phyloP scores from a whole-genome alignment of 2,888 invertebrate genomes.

The Phoenoteleia sp. region DNA sequence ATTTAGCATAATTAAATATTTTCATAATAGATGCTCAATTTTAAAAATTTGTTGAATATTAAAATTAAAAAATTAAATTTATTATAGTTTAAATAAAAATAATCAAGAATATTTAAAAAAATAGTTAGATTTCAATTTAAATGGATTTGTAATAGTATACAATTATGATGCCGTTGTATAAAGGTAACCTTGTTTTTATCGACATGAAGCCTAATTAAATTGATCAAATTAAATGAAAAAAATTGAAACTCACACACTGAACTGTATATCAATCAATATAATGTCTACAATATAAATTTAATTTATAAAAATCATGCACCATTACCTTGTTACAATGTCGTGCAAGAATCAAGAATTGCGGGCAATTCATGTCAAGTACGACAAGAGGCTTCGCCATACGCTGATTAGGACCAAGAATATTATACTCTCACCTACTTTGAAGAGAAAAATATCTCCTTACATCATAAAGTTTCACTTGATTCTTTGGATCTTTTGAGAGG shows the following conservation, averaged over 20 bases:
- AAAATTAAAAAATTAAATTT: too few relatives aligned
- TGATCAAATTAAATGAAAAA: slow-evolving; percentile 40
- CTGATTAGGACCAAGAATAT: slow-evolving; percentile 60
- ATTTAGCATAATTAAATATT: too few relatives aligned
- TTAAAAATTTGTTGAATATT: too few relatives aligned
- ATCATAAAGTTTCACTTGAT: slow-evolving; percentile 40
- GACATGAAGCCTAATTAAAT: slow-evolving; percentile 4
- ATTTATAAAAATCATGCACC: slow-evolving; percentile 39
- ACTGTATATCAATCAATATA: slow-evolving; percentile 37
- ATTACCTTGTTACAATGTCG: slow-evolving; percentile 37
- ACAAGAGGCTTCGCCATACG: slow-evolving; percentile 55
- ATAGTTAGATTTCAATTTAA: neutral
- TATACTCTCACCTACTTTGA: slow-evolving; percentile 57
- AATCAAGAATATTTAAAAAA: too few relatives aligned
- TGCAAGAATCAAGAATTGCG: slow-evolving; percentile 55
- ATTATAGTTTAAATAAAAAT: too few relatives aligned
- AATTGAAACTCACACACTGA: slow-evolving; percentile 38
- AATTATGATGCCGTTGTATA: slow-evolving; percentile 1
- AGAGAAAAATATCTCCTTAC: slow-evolving; percentile 43
- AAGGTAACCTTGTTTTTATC: neutral
- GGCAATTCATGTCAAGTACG: slow-evolving; percentile 67
- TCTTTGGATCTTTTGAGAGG: slow-evolving; percentile 11
- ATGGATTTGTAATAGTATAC: neutral
- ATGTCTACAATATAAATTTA: slow-evolving; percentile 16
- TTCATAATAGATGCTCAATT: too few relatives aligned